phyloP scores from a whole-genome alignment of 2,113 vertebrate species.

The Xyrauchen texanus region DNA sequence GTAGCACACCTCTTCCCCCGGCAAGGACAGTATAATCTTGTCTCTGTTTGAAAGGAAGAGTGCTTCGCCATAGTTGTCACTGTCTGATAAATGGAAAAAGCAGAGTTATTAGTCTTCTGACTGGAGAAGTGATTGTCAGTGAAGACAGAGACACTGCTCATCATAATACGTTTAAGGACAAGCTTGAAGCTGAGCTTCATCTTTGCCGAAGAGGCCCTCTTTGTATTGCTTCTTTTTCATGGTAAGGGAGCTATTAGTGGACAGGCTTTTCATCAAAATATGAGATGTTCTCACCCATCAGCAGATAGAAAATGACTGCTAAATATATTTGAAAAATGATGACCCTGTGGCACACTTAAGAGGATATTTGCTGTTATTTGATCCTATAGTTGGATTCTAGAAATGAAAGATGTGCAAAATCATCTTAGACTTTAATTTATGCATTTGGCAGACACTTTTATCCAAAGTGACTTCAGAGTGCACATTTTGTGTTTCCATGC shows the following conservation, averaged over 20 bases:
- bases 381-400: no score
- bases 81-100: slow-evolving; percentile 14
- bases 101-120: slow-evolving; percentile 24
- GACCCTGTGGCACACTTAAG: neutral
- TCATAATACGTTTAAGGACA: slow-evolving; percentile 17
- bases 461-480: no score
- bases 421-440: no score
- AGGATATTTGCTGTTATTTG: neutral
- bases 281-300: neutral
- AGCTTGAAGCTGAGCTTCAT: slow-evolving; percentile 11
- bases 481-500: no score
- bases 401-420: no score
- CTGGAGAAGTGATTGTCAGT: slow-evolving; percentile 7
- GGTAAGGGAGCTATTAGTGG: slow-evolving; percentile 3
- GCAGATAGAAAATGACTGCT: neutral
- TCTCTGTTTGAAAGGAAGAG: neutral
- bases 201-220: slow-evolving; percentile 1
- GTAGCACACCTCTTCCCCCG: no score
- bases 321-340: neutral
- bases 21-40: no score
- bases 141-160: slow-evolving; percentile 30
- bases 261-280: slow-evolving; percentile 27
- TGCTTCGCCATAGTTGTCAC: no score
- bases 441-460: no score
- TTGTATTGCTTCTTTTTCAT: slow-evolving; percentile 9